Percentiles rank a stretch among this genome's conserved stretches.
Conservation (phyloP, 2,113 vertebrate species). For the Aptenodytes patagonicus region DNA sequence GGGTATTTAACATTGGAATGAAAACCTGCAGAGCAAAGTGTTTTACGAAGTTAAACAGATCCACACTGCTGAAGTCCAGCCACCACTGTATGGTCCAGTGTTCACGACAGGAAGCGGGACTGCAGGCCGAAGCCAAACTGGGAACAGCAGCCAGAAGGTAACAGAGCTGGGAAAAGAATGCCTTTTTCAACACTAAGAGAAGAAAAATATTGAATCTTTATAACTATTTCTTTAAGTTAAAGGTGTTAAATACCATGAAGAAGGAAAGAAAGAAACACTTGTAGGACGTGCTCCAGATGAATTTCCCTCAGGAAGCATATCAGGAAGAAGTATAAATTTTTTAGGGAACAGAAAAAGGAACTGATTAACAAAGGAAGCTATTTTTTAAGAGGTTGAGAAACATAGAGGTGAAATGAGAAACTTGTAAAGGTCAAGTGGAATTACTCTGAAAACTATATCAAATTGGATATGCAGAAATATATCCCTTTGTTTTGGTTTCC, state of each 20-base stretch:
- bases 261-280: background rate
- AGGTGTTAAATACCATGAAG: background rate
- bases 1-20: background rate
- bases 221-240: background rate
- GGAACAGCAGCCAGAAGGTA: background rate
- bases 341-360: background rate
- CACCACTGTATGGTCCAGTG: background rate
- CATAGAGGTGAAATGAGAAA: background rate
- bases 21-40: constrained; percentile 1
- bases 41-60: background rate
- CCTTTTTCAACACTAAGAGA: background rate
- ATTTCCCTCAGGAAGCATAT: background rate
- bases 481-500: background rate
- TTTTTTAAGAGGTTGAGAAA: background rate
- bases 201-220: background rate
- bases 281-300: background rate
- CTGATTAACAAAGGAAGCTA: background rate
- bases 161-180: background rate
- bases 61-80: background rate
- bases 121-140: background rate
- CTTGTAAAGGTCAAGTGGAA: background rate
- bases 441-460: background rate
- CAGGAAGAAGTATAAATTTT: background rate
- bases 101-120: background rate
- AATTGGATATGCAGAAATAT: background rate